These are phyloP conservation scores for Scaptomyza reducta DNA, from an alignment of 2,888 invertebrate species.

Conservation along the genomic window DNA sequence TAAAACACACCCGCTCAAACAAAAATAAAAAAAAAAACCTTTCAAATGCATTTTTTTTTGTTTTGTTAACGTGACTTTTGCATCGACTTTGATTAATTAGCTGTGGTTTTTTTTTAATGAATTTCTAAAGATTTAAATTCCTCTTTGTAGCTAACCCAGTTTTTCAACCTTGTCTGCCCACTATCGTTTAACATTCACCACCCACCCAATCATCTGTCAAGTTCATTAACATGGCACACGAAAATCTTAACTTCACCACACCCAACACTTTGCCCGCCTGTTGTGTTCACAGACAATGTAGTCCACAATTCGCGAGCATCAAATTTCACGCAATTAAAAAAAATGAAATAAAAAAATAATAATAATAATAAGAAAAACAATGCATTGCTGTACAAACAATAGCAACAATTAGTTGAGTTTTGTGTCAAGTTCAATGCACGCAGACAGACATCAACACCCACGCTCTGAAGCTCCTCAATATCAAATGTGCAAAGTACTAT, in stretches of 20 bases:
- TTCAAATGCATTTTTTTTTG: conserved; percentile 32
- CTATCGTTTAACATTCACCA: conserved; percentile 10
- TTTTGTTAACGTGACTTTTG: conserved; percentile 15
- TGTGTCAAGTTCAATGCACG: conserved; percentile 77
- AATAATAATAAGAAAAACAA: conserved; percentile 16
- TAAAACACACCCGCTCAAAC: conserved; percentile 16
- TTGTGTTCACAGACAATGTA: conserved; percentile 34
- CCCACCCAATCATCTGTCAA: conserved; percentile 19
- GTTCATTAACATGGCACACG: conserved; percentile 56
- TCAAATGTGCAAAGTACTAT: conserved; percentile 50
- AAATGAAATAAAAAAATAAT: conserved; percentile 33
- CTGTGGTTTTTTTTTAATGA: conserved; percentile 2
- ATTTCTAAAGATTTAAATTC: conserved; percentile 4
- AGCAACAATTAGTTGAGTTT: conserved; percentile 66
- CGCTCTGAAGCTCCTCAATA: conserved; percentile 31
- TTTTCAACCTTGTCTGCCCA: conserved; percentile 16
- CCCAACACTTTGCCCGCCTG: conserved; percentile 1
- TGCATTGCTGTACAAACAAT: conserved; percentile 38
- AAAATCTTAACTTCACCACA: conserved; percentile 41
- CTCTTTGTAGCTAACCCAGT: conserved; percentile 33
- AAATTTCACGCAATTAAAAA: conserved; percentile 72
- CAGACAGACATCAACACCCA: conserved; percentile 44
- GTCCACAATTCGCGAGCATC: conserved; percentile 70
- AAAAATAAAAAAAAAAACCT: conserved; percentile 4
- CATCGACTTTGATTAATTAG: conserved; percentile 31